Conservation (phyloP, 2,113 vertebrate species). For the Neoarius graeffei region DNA sequence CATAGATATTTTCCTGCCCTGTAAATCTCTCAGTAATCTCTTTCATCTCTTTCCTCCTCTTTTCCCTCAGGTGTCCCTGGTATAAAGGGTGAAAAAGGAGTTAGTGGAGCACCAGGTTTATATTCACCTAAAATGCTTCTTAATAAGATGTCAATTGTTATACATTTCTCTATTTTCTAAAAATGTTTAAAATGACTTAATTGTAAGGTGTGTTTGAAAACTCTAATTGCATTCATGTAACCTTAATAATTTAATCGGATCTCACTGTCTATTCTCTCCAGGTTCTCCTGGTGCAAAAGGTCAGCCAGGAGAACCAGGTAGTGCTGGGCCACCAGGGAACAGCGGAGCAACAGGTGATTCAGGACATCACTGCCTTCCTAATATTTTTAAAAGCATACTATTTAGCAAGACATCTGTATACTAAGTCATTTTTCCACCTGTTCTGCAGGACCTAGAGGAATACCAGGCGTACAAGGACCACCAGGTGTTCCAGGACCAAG, state of each 20-base stretch:
- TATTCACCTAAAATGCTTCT: conserved; percentile 2
- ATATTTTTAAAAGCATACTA: not conserved
- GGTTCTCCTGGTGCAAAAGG: conserved; percentile 22
- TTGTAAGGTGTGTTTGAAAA: conserved; percentile 2
- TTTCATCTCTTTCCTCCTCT: not conserved
- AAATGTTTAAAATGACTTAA: not conserved
- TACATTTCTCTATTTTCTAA: not conserved
- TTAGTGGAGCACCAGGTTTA: conserved; percentile 24
- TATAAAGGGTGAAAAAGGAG: conserved; percentile 39
- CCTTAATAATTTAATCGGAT: not conserved
- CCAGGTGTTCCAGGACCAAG: not conserved
- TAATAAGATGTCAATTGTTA: not conserved
- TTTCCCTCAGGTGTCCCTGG: conserved; percentile 19
- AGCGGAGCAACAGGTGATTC: conserved; percentile 21
- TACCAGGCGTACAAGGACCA: not conserved
- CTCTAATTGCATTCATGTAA: not conserved
- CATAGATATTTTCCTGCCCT: not conserved
- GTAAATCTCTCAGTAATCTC: not conserved
- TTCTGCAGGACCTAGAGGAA: not conserved
- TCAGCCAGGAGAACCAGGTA: conserved; percentile 24
- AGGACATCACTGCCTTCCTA: not conserved
- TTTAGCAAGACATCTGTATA: not conserved
- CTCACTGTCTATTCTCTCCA: not conserved
- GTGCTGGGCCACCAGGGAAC: conserved; percentile 1
- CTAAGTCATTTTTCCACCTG: not conserved